Percentiles rank a stretch among this genome's conserved stretches.
Evolutionary conservation across 2,113 vertebrate species (phyloP).

Genomic region (Porphyrio hochstetteri): DNA sequence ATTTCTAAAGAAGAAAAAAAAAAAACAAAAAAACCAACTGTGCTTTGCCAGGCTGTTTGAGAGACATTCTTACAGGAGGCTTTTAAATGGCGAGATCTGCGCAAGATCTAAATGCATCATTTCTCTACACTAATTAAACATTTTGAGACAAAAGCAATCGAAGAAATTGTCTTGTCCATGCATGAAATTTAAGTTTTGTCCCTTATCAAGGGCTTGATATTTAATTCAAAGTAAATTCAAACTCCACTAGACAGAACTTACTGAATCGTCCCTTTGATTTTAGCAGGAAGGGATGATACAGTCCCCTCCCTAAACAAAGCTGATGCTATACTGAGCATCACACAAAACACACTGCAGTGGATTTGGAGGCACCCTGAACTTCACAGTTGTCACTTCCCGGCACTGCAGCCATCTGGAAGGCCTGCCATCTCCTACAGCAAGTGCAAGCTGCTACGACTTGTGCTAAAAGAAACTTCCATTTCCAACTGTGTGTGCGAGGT

Average conservation of each 20-base stretch:
- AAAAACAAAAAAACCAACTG: neutral
- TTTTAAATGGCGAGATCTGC: neutral
- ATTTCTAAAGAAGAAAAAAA: neutral
- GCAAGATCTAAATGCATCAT: neutral
- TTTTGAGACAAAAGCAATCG: neutral
- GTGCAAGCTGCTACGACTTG: conserved; percentile 49
- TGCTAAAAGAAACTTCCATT: conserved; percentile 33
- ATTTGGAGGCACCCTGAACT: conserved; percentile 52
- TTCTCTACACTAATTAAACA: neutral
- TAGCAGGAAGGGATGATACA: conserved; percentile 1
- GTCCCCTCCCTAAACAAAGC: conserved; percentile 25
- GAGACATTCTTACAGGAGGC: neutral
- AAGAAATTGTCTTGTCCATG: neutral
- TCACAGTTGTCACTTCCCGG: conserved; percentile 55
- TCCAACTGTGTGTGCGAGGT: neutral
- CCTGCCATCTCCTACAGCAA: conserved; percentile 53
- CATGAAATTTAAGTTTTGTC: neutral
- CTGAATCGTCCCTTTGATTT: conserved; percentile 18
- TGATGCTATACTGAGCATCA: conserved; percentile 23
- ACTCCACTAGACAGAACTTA: neutral
- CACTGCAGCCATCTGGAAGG: conserved; percentile 56
- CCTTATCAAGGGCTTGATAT: neutral
- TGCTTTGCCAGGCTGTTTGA: neutral
- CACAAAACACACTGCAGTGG: conserved; percentile 46
- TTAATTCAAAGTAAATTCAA: conserved; percentile 17